Conservation (phyloP, 23 tunicate species). For the Phallusia fumigata region DNA sequence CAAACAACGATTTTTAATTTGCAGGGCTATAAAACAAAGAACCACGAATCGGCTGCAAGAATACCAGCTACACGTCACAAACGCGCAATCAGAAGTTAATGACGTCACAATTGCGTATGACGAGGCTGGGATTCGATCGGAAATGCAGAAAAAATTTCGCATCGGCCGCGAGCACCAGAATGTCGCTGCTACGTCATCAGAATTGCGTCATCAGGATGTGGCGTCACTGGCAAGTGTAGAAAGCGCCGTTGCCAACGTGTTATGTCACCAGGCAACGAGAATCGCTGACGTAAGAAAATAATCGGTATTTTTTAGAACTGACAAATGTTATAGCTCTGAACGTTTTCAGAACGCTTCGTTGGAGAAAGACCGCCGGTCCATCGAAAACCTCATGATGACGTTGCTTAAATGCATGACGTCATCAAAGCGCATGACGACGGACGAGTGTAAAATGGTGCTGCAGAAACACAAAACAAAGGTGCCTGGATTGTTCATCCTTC, state of each 20-base stretch:
- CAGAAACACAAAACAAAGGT: constrained; percentile 22
- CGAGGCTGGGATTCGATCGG: neutral
- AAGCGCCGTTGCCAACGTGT: neutral
- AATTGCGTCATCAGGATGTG: neutral
- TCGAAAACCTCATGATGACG: constrained; percentile 25
- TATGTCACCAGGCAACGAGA: neutral
- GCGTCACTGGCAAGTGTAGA: neutral
- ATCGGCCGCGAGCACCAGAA: neutral
- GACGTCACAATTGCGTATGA: neutral
- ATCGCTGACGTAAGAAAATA: neutral
- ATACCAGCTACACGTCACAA: neutral
- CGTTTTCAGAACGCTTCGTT: neutral
- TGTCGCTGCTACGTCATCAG: neutral
- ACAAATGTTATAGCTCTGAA: neutral
- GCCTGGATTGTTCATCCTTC: neutral
- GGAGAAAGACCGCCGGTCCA: neutral
- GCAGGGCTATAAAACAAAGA: neutral
- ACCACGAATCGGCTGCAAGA: neutral
- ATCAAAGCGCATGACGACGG: constrained; percentile 16
- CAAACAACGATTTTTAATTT: no score
- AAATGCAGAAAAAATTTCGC: neutral
- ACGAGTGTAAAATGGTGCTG: constrained; percentile 12
- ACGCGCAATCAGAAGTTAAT: neutral
- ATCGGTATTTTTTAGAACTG: neutral
- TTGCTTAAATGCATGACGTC: constrained; percentile 20